Conservation (phyloP, 2,113 vertebrate species). For the Percopsis transmontana region DNA sequence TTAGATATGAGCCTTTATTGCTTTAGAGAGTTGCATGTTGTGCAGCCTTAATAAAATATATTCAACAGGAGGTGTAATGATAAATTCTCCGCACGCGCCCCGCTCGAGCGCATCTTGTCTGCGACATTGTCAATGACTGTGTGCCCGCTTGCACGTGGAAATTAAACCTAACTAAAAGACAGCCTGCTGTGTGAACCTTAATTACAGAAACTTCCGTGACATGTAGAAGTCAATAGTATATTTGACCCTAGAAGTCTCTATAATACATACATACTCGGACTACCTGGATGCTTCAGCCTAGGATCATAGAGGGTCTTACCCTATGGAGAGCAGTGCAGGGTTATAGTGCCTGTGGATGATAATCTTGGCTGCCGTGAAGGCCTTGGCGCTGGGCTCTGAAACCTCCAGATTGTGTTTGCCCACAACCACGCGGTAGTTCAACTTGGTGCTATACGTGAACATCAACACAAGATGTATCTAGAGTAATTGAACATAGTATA, state of each 20-base stretch:
- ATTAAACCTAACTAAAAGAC: too few relatives aligned
- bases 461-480: not conserved
- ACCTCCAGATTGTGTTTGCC: slow-evolving; percentile 76
- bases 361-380: slow-evolving; percentile 62
- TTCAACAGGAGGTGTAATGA: not conserved
- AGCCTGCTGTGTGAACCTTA: too few relatives aligned
- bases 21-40: not conserved
- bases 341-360: slow-evolving; percentile 80
- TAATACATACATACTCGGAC: not conserved
- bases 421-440: slow-evolving; percentile 78
- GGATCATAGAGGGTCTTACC: slow-evolving; percentile 38
- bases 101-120: too few relatives aligned
- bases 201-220: too few relatives aligned
- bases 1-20: not conserved
- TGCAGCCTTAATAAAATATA: not conserved
- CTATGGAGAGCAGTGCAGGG: slow-evolving; percentile 52
- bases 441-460: slow-evolving; percentile 45
- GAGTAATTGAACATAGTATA: too few relatives aligned
- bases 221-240: too few relatives aligned
- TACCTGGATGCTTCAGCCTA: not conserved
- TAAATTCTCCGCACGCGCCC: not conserved
- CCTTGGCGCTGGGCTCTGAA: slow-evolving; percentile 52
- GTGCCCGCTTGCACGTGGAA: too few relatives aligned
- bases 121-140: too few relatives aligned
- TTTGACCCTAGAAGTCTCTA: too few relatives aligned